Conservation (phyloP, 2,113 vertebrate species). For the Bubo blakistoni region DNA sequence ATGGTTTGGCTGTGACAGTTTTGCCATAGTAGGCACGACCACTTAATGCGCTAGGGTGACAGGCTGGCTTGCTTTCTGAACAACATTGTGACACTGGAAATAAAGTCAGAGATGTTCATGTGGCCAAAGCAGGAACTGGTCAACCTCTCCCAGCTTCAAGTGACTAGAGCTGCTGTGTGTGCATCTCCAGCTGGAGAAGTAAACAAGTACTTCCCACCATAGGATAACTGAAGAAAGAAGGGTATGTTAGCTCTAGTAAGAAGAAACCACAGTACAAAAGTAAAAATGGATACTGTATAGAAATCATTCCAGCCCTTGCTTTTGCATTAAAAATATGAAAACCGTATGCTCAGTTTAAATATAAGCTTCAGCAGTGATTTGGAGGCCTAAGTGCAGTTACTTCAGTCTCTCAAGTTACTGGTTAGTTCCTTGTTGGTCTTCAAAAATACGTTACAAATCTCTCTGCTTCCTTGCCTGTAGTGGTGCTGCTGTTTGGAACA, state of each 20-base stretch:
- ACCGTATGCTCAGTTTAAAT: not conserved
- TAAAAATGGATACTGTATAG: not conserved
- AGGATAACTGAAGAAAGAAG: not conserved
- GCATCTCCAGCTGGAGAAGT: not conserved
- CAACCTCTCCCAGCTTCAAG: not conserved
- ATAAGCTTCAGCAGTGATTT: not conserved
- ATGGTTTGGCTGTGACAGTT: not conserved
- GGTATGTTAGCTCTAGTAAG: not conserved
- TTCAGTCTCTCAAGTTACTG: not conserved
- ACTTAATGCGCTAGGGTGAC: too few species aligned
- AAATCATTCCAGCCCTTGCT: not conserved
- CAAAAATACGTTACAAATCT: not conserved
- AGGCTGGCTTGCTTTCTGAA: not conserved
- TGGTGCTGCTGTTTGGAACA: not conserved
- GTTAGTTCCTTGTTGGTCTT: not conserved
- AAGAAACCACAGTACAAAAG: not conserved
- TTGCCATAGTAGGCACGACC: not conserved
- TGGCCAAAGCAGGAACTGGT: not conserved
- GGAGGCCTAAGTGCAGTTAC: not conserved
- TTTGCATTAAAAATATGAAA: not conserved
- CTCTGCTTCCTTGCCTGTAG: not conserved
- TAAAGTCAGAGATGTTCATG: not conserved
- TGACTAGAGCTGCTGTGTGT: not conserved
- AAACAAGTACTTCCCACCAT: not conserved
- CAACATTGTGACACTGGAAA: not conserved